These are phyloP conservation scores for Nannoperca obscura DNA, from an alignment of 2,797 vertebrate genomes.

Conservation along the genomic window DNA sequence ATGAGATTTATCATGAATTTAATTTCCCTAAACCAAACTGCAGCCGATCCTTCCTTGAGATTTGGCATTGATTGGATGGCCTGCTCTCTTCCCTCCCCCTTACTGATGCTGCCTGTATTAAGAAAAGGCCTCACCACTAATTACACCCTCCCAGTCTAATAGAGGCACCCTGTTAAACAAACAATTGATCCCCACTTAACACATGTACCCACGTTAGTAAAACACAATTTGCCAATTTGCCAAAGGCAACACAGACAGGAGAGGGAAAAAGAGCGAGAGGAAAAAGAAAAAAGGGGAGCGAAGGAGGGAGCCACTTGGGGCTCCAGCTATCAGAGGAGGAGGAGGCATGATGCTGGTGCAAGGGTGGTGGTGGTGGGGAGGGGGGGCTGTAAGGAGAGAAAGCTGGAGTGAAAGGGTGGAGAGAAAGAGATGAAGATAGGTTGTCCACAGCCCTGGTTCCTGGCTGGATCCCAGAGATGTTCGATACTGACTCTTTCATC, in stretches of 20 bases:
- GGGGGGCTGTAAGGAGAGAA: slow-evolving; percentile 12
- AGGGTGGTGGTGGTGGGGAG: slow-evolving; percentile 8
- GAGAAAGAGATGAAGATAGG: slow-evolving; percentile 61
- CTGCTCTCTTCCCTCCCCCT: slow-evolving; percentile 52
- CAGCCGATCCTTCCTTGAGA: slow-evolving; percentile 80
- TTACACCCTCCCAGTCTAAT: slow-evolving; percentile 89
- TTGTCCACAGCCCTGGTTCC: slow-evolving; percentile 60
- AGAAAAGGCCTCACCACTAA: slow-evolving; percentile 86
- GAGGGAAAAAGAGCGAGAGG: slow-evolving; percentile 68
- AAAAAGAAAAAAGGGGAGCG: slow-evolving; percentile 61
- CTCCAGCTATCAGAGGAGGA: slow-evolving; percentile 58
- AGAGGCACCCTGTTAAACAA: slow-evolving; percentile 90
- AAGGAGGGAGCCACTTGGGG: slow-evolving; percentile 73
- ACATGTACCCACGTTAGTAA: slow-evolving; percentile 89
- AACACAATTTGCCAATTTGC: slow-evolving; percentile 93
- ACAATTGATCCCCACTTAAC: slow-evolving; percentile 89
- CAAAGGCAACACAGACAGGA: slow-evolving; percentile 86
- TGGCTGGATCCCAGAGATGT: slow-evolving; percentile 72
- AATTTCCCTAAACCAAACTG: slow-evolving; percentile 83
- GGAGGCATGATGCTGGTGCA: slow-evolving; percentile 43
- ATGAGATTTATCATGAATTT: slow-evolving; percentile 83
- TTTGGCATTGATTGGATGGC: slow-evolving; percentile 86
- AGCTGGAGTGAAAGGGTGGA: slow-evolving; percentile 45
- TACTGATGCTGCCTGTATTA: slow-evolving; percentile 77
- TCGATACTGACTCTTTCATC: slow-evolving; percentile 81